Evolutionary conservation across 30 jellyfish, hydroid and myxozoan genomes (phyloP).

Genomic region (Aurelia coerulea): DNA sequence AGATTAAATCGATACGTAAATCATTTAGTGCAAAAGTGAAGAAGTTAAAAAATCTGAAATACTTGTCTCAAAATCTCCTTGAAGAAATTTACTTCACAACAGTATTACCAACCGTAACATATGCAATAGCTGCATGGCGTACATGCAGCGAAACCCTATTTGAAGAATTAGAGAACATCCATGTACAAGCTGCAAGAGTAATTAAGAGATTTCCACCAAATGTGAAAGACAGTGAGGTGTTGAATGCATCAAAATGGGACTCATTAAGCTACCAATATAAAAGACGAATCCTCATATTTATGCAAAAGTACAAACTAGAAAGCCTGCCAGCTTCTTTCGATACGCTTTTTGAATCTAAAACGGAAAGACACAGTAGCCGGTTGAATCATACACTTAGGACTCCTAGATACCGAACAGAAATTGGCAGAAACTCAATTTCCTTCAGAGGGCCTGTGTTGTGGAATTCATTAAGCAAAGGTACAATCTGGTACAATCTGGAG

Average conservation of each 20-base stretch:
- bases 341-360: background rate
- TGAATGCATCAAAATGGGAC: constrained; percentile 33
- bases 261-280: constrained; percentile 9
- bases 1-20: constrained; percentile 13
- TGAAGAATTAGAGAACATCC: constrained; percentile 32
- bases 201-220: constrained; percentile 37
- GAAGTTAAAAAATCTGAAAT: background rate
- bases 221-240: constrained; percentile 30
- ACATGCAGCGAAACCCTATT: constrained; percentile 24
- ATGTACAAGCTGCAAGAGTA: constrained; percentile 26
- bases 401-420: constrained; percentile 21
- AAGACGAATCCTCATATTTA: background rate
- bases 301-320: constrained; percentile 3
- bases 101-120: constrained; percentile 17
- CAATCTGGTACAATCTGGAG: background rate
- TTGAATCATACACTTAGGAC: constrained; percentile 2
- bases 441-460: constrained; percentile 37
- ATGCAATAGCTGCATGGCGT: constrained; percentile 18
- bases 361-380: constrained; percentile 5
- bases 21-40: constrained; percentile 7
- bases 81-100: constrained; percentile 19
- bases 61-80: background rate
- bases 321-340: background rate
- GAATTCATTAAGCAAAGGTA: constrained; percentile 13
- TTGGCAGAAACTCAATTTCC: constrained; percentile 35